Base-by-base conservation (phyloP, 1,140 invertebrate genomes). In the Pachyrhynchus sulphureomaculatus region DNA sequence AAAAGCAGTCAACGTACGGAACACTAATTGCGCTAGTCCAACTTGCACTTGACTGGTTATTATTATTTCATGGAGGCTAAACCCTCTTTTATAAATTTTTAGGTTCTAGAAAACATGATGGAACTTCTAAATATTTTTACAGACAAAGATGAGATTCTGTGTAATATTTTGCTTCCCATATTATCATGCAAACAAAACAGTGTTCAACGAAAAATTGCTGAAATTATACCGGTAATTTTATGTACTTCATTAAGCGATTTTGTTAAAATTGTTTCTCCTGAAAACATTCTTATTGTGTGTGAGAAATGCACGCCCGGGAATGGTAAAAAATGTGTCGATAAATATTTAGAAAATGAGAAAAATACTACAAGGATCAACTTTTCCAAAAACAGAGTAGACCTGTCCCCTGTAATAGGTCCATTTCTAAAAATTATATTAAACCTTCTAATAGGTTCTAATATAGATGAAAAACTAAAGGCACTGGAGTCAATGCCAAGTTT, bases 401-500 rank as follows among this genome's bases (percentile, higher is more conserved):
- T 48, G 4, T 10, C 52, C n/a, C 13, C 24, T 0, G 1, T 53
- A 13, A 26, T 15, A 17, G 18, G 13, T 15, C 32, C 29, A n/a
- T 55, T 68, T 21, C 49, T 71, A 47, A 66, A 65, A 45, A 61
- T 47, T 24, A 26, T 62, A 4, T 18, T 69, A 5, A 37, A 48
- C 51, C 51, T 53, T 53, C n/a, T 71, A 3, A 56, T 51, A 24
- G 39, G 36, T 15, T 20, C 26, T 32, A 37, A 55, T 36, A 21
- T 34, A 24, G 36, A 55, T 6, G 23, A 62, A n/a, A 69, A 68
- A 49, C 17, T 63, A 12, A 24, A 26, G 23, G 55, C 62, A 8
- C 24, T 71, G 12, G 17, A 66, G 12, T 15, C 48, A 6, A 39
- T 71, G 13, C 67, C 67, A n/a, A 54, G 29, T 51, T 60, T 68